Conservation (phyloP, 2,888 invertebrate species). For the Hybos culiciformis region DNA sequence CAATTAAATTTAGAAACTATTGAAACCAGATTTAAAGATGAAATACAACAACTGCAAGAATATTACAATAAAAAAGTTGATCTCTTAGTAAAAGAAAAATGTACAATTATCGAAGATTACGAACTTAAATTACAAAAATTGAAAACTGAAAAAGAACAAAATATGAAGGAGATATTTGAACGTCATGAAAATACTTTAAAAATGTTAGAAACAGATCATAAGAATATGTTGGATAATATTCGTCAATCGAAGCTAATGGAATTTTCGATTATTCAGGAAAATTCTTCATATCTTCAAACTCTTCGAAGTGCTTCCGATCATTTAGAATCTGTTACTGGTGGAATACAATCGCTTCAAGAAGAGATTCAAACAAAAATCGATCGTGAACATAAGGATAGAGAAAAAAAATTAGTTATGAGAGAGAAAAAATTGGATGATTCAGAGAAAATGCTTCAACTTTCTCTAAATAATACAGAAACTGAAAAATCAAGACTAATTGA, state of each 20-base stretch:
- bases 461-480: slow-evolving; percentile 23
- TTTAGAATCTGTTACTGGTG: slow-evolving; percentile 23
- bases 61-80: slow-evolving; percentile 26
- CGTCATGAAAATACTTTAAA: slow-evolving; percentile 27
- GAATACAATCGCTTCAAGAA: slow-evolving; percentile 25
- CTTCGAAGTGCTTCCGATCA: slow-evolving; percentile 29
- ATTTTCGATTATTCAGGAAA: slow-evolving; percentile 30
- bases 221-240: slow-evolving; percentile 27
- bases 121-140: slow-evolving; percentile 21
- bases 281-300: slow-evolving; percentile 30
- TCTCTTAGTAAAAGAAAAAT: slow-evolving; percentile 19
- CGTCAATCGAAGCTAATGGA: slow-evolving; percentile 32
- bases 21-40: slow-evolving; percentile 27
- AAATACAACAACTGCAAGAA: slow-evolving; percentile 22
- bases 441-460: slow-evolving; percentile 25
- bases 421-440: slow-evolving; percentile 28
- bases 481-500: slow-evolving; percentile 31
- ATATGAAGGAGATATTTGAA: slow-evolving; percentile 24
- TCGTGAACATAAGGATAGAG: slow-evolving; percentile 22
- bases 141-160: slow-evolving; percentile 26
- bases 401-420: slow-evolving; percentile 23
- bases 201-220: slow-evolving; percentile 22
- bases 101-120: slow-evolving; percentile 20
- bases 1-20: slow-evolving; percentile 26
- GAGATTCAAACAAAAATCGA: slow-evolving; percentile 26